Base-by-base conservation (phyloP, 2,113 vertebrate genomes). In the Oryzias curvinotus region DNA sequence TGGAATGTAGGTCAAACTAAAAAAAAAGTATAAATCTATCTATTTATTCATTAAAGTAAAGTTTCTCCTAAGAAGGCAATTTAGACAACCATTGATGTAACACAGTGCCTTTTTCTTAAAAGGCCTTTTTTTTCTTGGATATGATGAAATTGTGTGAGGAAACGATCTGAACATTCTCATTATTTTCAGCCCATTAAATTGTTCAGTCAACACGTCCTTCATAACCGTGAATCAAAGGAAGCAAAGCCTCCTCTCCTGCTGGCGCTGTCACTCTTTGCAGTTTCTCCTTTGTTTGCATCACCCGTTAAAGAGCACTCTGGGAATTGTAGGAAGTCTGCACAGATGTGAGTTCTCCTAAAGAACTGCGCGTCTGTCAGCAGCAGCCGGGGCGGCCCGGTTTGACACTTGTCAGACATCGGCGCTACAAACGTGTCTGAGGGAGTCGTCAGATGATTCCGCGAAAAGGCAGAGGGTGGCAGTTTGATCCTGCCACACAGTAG, bases 391-490 rank as follows among this genome's bases (percentile, higher is more conserved):
- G 17, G 25, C 48, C 5, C 66, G 66, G 12, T 62, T 16, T 54
- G 59, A 62, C 68, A 62, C 61, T 17, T 66, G 74, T 64, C 70
- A 60, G 71, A 75, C 69, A 66, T 71, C 73, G 17, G 57, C 6
- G 53, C 23, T 55, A 46, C 62, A 62, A 72, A 77, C 59, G 45
- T 57, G 65, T 59, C 58, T 21, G 16, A 58, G 36, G 36, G 57
- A 48, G 18, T 65, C 65, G 4, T 44, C 19, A 30, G 16, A 1
- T 26, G 52, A 58, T 62, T 59, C 53, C 54, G 78, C 77, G 55
- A 49, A 76, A 54, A 67, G 52, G 16, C 84, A 86, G 86, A 85
- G 82, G 81, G 79, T 57, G 44, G 52, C 68, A 51, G 28, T 68
- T 48, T 72, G 76, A 78, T 76, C 73, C 54, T 3, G 72, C 68